These are phyloP conservation scores for Strongylocentrotus purpuratus DNA, from an alignment of 35 echinoderm and acorn worm species.

Conservation along the genomic window DNA sequence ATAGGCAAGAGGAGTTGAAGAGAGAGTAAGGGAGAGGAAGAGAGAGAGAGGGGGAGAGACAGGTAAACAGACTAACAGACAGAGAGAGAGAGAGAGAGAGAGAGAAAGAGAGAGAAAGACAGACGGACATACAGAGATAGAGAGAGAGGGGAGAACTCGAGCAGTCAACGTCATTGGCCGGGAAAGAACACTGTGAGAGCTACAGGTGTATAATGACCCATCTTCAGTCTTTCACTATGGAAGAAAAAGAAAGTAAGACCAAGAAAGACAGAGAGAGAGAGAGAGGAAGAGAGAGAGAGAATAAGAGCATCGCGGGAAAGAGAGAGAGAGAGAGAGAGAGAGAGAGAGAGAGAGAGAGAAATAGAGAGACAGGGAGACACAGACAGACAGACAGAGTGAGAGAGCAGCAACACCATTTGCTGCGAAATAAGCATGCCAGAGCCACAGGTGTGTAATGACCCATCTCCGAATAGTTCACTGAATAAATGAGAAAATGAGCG, in stretches of 20 bases:
- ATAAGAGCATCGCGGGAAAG: background rate
- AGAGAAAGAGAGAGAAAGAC: too few species aligned
- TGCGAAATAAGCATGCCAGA: background rate
- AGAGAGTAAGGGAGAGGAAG: too few species aligned
- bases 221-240: too few species aligned
- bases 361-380: background rate
- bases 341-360: background rate
- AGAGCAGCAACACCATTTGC: background rate
- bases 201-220: too few species aligned
- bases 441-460: conserved; percentile 15
- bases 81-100: too few species aligned
- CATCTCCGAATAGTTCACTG: background rate
- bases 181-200: too few species aligned
- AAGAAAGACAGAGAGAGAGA: background rate
- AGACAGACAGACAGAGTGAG: background rate
- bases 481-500: background rate
- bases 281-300: background rate
- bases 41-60: too few species aligned
- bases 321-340: background rate
- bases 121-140: too few species aligned
- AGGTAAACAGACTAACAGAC: too few species aligned
- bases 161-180: too few species aligned
- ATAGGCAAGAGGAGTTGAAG: too few species aligned
- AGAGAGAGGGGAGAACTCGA: too few species aligned
- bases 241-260: background rate